Evolutionary conservation across 2,113 vertebrate species (phyloP), one percentile per base, ranked within the genome.

Genomic region (Peucedramus taeniatus): DNA sequence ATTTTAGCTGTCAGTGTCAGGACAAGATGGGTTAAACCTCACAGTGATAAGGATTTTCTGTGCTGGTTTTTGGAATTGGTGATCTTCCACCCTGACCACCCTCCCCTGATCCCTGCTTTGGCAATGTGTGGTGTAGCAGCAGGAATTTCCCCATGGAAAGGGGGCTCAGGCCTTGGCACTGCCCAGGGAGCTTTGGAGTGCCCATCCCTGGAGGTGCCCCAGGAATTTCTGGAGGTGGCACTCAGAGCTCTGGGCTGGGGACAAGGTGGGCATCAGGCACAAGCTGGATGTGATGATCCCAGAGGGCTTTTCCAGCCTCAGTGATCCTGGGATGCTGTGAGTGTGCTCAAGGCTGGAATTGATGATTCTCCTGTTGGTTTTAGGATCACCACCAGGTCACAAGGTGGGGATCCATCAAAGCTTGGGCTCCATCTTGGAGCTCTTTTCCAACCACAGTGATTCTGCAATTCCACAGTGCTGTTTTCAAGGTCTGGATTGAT

Each of bases 391-490:
- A 28, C 20, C 20, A 15, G 17, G 6, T 51, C 17, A 22, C 14
- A 8, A 8, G 14, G 22, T 35, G 31, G 37, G 44, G 10, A 26
- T 42, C 3, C 0, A 3, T 11, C 44, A 42, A 15, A 77, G 44
- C 63, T 51, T 9, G 17, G 6, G 1, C 26, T 60, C 20, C 0
- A 2, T 35, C 66, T 16, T 26, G 45, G 53, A 33, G 63, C 22
- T 61, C 39, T 24, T 63, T n/a, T 39, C 64, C 64, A 54, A 0
- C 39, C 40, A 17, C 30, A 30, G 0, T 3, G 24, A 30, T 30
- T 30, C 1, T 13, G 0, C 1, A 2, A 1, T n/a, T 39, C 2
- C 54, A 6, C 20, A 28, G 0, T 12, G 11, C 5, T 37, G 47
- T 4, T 22, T 13, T 17, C 6, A 6, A 21, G 10, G 7, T 42